Conservation (phyloP, 2,113 vertebrate species). For the Barbus barbus region DNA sequence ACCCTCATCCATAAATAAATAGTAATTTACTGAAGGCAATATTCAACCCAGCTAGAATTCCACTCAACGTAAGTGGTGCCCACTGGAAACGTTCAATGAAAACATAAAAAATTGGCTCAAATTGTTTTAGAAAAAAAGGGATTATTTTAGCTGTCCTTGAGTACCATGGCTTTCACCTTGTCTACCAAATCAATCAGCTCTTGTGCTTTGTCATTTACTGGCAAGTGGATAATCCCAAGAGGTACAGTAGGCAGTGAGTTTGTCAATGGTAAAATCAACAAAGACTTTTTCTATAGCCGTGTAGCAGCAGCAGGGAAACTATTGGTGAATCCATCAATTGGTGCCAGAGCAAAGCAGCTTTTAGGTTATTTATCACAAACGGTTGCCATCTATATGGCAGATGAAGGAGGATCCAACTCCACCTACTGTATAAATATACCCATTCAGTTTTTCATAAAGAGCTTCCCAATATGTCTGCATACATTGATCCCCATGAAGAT, state of each 20-base stretch:
- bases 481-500: not conserved
- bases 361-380: slow-evolving; percentile 29
- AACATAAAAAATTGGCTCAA: not conserved
- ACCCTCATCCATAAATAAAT: slow-evolving; percentile 22
- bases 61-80: slow-evolving; percentile 15
- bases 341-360: not conserved
- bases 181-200: not conserved
- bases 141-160: not conserved
- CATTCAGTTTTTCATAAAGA: not conserved
- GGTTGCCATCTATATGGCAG: not conserved
- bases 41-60: not conserved
- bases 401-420: not conserved
- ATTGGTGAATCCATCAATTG: slow-evolving; percentile 7
- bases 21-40: slow-evolving; percentile 3
- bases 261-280: not conserved
- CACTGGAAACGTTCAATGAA: not conserved
- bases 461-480: not conserved
- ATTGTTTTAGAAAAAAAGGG: not conserved
- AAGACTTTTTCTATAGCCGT: not conserved
- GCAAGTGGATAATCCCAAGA: slow-evolving; percentile 12
- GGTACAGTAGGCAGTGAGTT: not conserved
- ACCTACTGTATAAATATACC: not conserved
- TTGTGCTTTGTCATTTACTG: not conserved
- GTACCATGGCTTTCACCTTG: slow-evolving; percentile 12
- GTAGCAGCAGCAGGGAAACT: not conserved